Evolutionary conservation across 2,797 vertebrate genomes (phyloP).

Genomic region (Ataeniobius toweri): DNA sequence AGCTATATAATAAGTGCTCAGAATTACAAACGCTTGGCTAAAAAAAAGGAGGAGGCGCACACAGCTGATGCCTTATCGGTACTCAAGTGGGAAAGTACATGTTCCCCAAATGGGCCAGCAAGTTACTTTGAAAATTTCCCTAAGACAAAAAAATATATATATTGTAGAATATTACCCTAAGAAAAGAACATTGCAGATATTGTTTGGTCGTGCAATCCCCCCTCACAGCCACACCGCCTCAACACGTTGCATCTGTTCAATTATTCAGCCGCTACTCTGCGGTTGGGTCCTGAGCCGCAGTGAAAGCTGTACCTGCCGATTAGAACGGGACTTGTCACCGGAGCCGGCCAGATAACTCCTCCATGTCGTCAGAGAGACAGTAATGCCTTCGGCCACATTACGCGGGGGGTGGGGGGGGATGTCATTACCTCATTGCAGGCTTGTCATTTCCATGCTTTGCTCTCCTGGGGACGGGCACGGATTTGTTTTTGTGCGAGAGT

Average conservation of each 20-base stretch:
- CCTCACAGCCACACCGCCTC: conserved; percentile 51
- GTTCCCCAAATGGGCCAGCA: conserved; percentile 46
- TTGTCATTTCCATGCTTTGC: conserved; percentile 66
- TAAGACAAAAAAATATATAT: conserved; percentile 61
- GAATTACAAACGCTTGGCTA: conserved; percentile 16
- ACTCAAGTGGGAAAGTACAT: conserved; percentile 60
- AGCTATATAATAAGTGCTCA: background rate
- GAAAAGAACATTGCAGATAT: conserved; percentile 68
- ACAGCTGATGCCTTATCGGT: conserved; percentile 59
- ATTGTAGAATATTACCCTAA: conserved; percentile 75
- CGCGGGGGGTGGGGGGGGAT: conserved; percentile 31
- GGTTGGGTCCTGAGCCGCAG: conserved; percentile 81
- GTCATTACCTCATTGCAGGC: conserved; percentile 72
- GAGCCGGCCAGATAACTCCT: conserved; percentile 72
- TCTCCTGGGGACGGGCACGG: conserved; percentile 44
- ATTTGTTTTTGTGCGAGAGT: conserved; percentile 33
- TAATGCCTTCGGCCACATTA: conserved; percentile 68
- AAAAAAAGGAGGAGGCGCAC: conserved; percentile 22
- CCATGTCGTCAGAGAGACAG: conserved; percentile 52
- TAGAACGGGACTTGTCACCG: conserved; percentile 78
- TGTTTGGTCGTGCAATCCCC: background rate
- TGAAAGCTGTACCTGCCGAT: conserved; percentile 87
- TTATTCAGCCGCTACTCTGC: conserved; percentile 86
- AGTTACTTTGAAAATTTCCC: conserved; percentile 78
- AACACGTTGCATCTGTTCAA: conserved; percentile 88